These are phyloP conservation scores for Pachycephus smyrnensis DNA, from an alignment of 2,888 invertebrate species.

Conservation along the genomic window DNA sequence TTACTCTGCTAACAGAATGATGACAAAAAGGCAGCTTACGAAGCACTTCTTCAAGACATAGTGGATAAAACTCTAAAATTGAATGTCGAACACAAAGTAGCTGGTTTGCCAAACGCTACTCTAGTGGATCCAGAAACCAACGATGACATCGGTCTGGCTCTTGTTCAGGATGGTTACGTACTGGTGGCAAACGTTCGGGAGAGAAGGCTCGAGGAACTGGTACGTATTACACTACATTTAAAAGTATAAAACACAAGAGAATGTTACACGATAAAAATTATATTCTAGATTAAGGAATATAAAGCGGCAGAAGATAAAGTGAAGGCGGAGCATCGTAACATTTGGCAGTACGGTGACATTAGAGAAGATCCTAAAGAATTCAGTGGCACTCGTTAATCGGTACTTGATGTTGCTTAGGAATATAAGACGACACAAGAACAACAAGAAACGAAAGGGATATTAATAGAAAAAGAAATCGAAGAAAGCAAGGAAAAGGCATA, in stretches of 20 bases:
- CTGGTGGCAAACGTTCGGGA: conserved; percentile 86
- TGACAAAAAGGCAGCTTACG: conserved; percentile 80
- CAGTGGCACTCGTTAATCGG: conserved; percentile 23
- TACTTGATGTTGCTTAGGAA: conserved; percentile 14
- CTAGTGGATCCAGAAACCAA: conserved; percentile 73
- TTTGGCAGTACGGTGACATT: conserved; percentile 99
- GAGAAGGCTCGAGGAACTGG: conserved; percentile 81
- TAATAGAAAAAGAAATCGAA: conserved; percentile 14
- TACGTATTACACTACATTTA: conserved; percentile 59
- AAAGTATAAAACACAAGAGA: neutral
- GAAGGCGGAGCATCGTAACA: conserved; percentile 85
- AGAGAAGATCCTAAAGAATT: conserved; percentile 84
- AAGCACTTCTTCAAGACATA: conserved; percentile 72
- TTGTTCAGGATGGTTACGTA: conserved; percentile 88
- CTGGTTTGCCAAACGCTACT: conserved; percentile 70
- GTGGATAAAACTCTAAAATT: conserved; percentile 82
- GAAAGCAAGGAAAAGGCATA: conserved; percentile 41
- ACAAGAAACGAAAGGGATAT: conserved; percentile 9
- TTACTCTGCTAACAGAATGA: conserved; percentile 71
- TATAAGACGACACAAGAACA: conserved; percentile 9
- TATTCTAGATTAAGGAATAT: conserved; percentile 78
- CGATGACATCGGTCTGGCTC: conserved; percentile 79
- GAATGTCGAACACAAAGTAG: conserved; percentile 83
- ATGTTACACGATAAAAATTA: conserved; percentile 10
- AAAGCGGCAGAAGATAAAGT: conserved; percentile 88